These are phyloP conservation scores for Rhyacichthys aspro DNA, from an alignment of 2,797 vertebrate species.

Conservation along the genomic window DNA sequence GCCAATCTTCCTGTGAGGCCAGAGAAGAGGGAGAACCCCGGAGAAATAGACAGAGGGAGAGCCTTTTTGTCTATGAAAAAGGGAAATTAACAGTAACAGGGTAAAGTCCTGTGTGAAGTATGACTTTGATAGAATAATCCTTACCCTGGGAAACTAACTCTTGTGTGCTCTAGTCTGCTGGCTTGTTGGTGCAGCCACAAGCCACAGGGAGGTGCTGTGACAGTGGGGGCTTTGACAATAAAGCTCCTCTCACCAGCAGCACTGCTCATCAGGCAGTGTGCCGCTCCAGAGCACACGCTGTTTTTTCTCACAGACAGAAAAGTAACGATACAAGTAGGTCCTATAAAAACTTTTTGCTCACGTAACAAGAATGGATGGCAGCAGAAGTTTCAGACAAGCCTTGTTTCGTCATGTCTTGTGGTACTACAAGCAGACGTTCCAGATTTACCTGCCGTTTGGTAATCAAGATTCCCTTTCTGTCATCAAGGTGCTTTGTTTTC, in stretches of 20 bases:
- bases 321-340: conserved; percentile 67
- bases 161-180: conserved; percentile 14
- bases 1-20: conserved; percentile 74
- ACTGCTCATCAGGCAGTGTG: conserved; percentile 62
- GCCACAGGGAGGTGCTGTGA: conserved; percentile 80
- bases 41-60: conserved; percentile 27
- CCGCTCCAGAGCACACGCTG: conserved; percentile 62
- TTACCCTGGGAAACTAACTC: conserved; percentile 34
- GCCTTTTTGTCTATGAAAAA: conserved; percentile 38
- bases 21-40: conserved; percentile 45
- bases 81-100: conserved; percentile 60
- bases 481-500: conserved; percentile 72
- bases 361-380: conserved; percentile 54
- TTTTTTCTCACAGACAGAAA: conserved; percentile 66
- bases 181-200: conserved; percentile 52
- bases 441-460: conserved; percentile 72
- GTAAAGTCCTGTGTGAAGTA: conserved; percentile 47
- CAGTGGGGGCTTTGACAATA: conserved; percentile 59
- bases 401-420: conserved; percentile 59
- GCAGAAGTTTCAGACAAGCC: conserved; percentile 65
- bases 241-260: conserved; percentile 58
- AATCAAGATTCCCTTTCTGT: conserved; percentile 77
- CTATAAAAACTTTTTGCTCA: conserved; percentile 59
- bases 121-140: conserved; percentile 61
- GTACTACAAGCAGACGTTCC: conserved; percentile 60